Evolutionary conservation across 2,797 vertebrate genomes (phyloP).

Genomic region (Darevskia nairensis): DNA sequence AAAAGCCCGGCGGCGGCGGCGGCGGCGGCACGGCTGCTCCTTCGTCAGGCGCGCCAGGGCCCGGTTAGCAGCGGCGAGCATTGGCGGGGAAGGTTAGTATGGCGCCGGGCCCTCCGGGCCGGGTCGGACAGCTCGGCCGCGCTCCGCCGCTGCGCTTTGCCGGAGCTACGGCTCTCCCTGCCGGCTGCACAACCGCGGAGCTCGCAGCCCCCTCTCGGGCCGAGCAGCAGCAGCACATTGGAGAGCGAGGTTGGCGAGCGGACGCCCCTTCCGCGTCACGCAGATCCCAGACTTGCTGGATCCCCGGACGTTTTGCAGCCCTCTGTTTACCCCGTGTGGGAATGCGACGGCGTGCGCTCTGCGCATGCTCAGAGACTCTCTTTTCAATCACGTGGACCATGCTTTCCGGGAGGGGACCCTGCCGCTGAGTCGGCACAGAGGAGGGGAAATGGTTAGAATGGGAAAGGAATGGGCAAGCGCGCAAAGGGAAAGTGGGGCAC

Average conservation of each 20-base stretch:
- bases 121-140: too few relatives aligned
- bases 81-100: neutral
- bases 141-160: neutral
- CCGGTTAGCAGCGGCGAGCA: neutral
- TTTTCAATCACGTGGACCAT: too few relatives aligned
- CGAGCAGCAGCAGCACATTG: neutral
- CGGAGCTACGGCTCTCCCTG: neutral
- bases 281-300: too few relatives aligned
- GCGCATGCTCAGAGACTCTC: neutral
- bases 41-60: accelerated
- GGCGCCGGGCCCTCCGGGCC: too few relatives aligned
- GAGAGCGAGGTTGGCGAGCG: neutral
- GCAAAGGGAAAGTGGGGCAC: too few relatives aligned
- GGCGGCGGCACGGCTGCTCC: accelerated
- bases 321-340: neutral
- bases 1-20: accelerated
- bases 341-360: neutral
- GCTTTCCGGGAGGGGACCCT: too few relatives aligned
- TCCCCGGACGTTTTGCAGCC: too few relatives aligned
- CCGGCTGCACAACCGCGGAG: neutral
- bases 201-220: neutral
- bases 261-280: neutral
- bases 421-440: too few relatives aligned
- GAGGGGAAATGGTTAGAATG: too few relatives aligned
- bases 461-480: too few relatives aligned